Evolutionary conservation across 37 sponge, comb jelly and placozoan species (phyloP).

Genomic region (Beroe forskalii): DNA sequence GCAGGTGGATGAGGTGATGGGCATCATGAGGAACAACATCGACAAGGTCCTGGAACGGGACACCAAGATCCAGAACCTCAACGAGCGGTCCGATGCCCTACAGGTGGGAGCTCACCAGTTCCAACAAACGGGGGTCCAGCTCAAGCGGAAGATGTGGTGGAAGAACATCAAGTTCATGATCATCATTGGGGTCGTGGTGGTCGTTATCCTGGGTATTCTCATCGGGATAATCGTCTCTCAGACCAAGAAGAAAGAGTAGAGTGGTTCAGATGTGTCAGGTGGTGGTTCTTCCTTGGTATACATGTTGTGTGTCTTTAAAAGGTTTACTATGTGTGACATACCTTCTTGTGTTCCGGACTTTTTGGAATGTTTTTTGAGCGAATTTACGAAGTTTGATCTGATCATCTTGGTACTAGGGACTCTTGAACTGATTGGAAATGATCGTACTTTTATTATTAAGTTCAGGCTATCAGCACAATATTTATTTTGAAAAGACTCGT

Average conservation of each 20-base stretch:
- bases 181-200: constrained; percentile 39
- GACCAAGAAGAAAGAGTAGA: constrained; percentile 40
- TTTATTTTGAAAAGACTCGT: too few relatives aligned
- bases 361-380: too few relatives aligned
- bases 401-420: too few relatives aligned
- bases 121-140: constrained; percentile 16
- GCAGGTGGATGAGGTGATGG: constrained; percentile 63
- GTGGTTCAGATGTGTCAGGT: too few relatives aligned
- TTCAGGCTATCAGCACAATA: too few relatives aligned
- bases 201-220: constrained; percentile 48
- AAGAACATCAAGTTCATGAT: constrained; percentile 55
- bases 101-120: constrained; percentile 52
- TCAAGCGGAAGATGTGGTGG: constrained; percentile 66
- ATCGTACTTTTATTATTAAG: too few relatives aligned
- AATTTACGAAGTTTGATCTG: too few relatives aligned
- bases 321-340: too few relatives aligned
- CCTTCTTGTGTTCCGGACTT: too few relatives aligned
- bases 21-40: constrained; percentile 43
- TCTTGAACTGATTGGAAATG: too few relatives aligned
- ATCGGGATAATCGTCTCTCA: constrained; percentile 1
- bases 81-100: background rate
- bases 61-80: constrained; percentile 6
- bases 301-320: too few relatives aligned
- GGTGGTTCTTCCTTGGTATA: too few relatives aligned
- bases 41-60: constrained; percentile 55